Base-by-base conservation (phyloP, 1,140 invertebrate genomes). In the Temnothorax nylanderi region DNA sequence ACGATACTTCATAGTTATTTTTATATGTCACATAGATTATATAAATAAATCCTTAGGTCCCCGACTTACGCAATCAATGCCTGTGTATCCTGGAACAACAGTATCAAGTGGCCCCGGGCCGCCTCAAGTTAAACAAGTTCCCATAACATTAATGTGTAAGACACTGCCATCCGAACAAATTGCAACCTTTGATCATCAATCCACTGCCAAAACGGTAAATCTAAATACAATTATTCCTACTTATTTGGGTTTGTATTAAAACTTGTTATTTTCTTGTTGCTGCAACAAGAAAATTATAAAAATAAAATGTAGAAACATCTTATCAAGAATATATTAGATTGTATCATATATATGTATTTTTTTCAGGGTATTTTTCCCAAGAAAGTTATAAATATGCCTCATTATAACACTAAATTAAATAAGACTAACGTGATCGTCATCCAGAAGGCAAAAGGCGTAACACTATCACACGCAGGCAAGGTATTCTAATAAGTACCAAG, bases 361-460 rank as follows among this genome's bases (percentile, higher is more conserved):
- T 93, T 90, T 69, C 65, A 93, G 93, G 81, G 87, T 86, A 87
- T 91, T 58, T 89, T 89, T 87, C 92, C 91, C 44, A 90, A 90
- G 85, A 93, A 92, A 89, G 89, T 87, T 85, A 80, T 94, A 85
- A 93, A 92, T 89, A 89, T 92, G 81, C 88, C 89, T 89, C 82
- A 90, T 67, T 75, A 93, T 85, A 92, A 92, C 51, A 56, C 91
- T 47, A 94, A 92, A 80, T 90, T 94, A 86, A 80, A 82, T 81
- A 95, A 94, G 86, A 91, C 92, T 62, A 95, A 95, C 58, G 92
- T 95, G 18, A 94, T 95, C 69, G 91, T 95, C 41, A 91, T 95
- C 67, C 93, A 94, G 89, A 95, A 95, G 91, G 77, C 92, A 37
- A 91, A 92, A 85, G 93, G 93, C 69, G 92, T 95, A 64, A 95